Base-by-base conservation (phyloP, 2,113 vertebrate species). In the Poecile atricapillus region DNA sequence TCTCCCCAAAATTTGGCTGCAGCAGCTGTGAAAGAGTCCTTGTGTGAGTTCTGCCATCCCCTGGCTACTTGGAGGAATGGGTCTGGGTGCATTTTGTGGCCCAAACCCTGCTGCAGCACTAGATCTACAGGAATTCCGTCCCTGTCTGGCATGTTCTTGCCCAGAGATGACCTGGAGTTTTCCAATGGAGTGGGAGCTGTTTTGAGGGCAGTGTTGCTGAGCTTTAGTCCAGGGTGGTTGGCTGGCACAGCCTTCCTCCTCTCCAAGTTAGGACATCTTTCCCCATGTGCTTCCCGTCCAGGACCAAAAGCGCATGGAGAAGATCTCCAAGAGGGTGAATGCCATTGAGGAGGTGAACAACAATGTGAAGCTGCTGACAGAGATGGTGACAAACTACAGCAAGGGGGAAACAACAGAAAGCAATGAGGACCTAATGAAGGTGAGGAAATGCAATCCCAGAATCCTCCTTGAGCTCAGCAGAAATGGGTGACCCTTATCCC, bases 241-340 rank as follows among this genome's bases (percentile, higher is more conserved):
- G 44, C 50, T 70, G 56, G 52, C 33, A 52, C 15, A 15, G 77
- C 46, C 27, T 65, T 88, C 13, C 16, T 52, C 43, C 47, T 84
- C 3, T 82, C 44, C 52, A 59, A n/a, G 23, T 18, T 50, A 79
- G 27, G 28, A 31, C 52, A 46, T 62, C 25, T 33, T 65, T 74
- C 30, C 37, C 44, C 4, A 0, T 56, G 41, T 65, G 22, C 44
- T 69, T 30, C 31, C 35, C 15, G 41, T 78, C 6, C 75, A 98
- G 99, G 99, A 99, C 94, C 99, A 99, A 95, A 99, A 99, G 89
- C 98, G 99, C 23, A 99, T 99, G 98, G 99, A 99, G 95, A 99
- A 99, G 96, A 99, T 99, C 67, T 99, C 99, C 4, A 99, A 99
- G 98, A 97, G 99, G n/a, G 98, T 99, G 55, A 99, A 99, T 7